Conservation (phyloP, 2,888 invertebrate species). For the Caenorhabditis imperialis region DNA sequence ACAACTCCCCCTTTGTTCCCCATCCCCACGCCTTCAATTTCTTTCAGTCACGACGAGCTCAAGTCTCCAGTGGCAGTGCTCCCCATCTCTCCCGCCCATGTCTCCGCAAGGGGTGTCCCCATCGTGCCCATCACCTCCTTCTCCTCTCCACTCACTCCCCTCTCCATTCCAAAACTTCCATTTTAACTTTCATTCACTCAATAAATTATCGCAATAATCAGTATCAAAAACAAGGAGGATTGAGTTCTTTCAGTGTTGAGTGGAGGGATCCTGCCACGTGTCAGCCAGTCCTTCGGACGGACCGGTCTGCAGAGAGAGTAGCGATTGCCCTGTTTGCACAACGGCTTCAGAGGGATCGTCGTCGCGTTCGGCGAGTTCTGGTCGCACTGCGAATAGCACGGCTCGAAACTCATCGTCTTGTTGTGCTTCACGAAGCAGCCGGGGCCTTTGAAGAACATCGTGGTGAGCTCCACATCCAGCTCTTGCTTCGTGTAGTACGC, state of each 20-base stretch:
- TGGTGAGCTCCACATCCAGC: conserved; percentile 8
- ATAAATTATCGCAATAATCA: too few relatives aligned
- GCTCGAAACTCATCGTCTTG: conserved; percentile 21
- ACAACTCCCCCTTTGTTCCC: conserved; percentile 17
- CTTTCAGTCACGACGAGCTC: conserved; percentile 27
- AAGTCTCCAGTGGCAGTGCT: conserved; percentile 26
- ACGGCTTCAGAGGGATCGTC: background rate
- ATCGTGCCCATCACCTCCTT: conserved; percentile 33
- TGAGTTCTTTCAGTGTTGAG: too few relatives aligned
- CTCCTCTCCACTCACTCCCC: conserved; percentile 16
- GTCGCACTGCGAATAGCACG: conserved; percentile 19
- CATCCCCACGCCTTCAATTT: background rate
- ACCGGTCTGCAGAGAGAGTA: conserved; percentile 27
- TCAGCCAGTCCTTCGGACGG: conserved; percentile 20
- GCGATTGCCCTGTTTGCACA: conserved; percentile 12
- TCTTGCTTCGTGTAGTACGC: background rate
- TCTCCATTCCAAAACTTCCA: conserved; percentile 19
- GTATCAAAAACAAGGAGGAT: too few relatives aligned
- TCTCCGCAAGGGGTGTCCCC: conserved; percentile 42
- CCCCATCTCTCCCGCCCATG: conserved; percentile 39
- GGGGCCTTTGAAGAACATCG: conserved; percentile 30
- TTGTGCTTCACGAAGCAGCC: conserved; percentile 42
- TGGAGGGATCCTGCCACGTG: conserved; percentile 25
- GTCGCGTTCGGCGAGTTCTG: background rate
- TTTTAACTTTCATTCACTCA: conserved; percentile 1